A percentile compares a stretch with the other conserved stretches of the same genome.
Conservation (phyloP, 2,113 vertebrate genomes). For the Potamarius usumacintae region DNA sequence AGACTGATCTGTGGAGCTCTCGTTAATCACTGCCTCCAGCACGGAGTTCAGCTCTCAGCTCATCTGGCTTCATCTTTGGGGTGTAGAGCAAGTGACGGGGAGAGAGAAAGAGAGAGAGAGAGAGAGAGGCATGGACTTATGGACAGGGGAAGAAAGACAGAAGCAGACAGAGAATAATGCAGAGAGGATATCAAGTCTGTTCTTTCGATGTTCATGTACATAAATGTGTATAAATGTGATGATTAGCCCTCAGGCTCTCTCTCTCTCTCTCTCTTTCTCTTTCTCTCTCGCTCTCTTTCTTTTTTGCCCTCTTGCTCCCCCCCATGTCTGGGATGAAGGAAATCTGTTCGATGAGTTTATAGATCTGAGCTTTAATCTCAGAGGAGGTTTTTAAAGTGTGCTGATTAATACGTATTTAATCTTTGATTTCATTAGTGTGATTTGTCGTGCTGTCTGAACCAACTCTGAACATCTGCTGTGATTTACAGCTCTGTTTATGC, state of each 20-base stretch:
- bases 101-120: too few species aligned
- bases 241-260: neutral
- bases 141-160: neutral
- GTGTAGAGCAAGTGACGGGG: neutral
- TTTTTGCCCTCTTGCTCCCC: too few species aligned
- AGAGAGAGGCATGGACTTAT: neutral
- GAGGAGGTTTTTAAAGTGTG: conserved; percentile 57
- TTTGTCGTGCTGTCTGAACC: neutral
- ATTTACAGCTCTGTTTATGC: neutral
- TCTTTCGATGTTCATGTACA: neutral
- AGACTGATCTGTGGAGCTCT: too few species aligned
- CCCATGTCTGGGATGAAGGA: conserved; percentile 47
- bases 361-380: conserved; percentile 62
- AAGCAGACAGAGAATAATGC: neutral
- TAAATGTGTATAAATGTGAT: neutral
- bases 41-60: neutral
- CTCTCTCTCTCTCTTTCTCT: neutral
- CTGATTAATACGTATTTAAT: conserved; percentile 50
- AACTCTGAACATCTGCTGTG: neutral
- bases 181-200: neutral
- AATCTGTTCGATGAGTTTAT: conserved; percentile 62
- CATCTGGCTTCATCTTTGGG: neutral
- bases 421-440: conserved; percentile 42
- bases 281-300: too few species aligned
- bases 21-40: neutral